Conservation (phyloP, 2,113 vertebrate species). For the Tetrax tetrax region DNA sequence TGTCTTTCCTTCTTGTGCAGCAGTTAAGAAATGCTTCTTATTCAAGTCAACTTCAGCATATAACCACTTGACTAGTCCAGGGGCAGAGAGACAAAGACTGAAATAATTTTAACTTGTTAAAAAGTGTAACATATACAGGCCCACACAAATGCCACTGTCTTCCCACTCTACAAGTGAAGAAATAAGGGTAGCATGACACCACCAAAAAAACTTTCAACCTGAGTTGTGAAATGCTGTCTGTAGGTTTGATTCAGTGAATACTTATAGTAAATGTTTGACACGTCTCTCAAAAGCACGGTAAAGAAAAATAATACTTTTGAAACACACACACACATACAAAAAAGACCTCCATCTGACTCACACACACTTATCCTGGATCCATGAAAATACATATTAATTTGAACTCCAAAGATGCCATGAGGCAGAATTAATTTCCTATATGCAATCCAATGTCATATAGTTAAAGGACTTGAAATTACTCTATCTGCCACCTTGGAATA, state of each 20-base stretch:
- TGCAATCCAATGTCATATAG: not conserved
- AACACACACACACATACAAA: rapidly evolving
- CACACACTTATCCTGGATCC: not conserved
- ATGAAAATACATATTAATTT: not conserved
- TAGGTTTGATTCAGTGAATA: not conserved
- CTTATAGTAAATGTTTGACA: not conserved
- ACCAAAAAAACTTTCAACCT: not conserved
- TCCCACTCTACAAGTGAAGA: not conserved
- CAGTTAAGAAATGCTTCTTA: not conserved
- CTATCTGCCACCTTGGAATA: not conserved
- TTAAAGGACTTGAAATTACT: not conserved
- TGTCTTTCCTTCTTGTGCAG: not conserved
- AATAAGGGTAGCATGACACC: not conserved
- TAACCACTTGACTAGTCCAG: not conserved
- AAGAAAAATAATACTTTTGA: not conserved
- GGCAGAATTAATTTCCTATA: not conserved
- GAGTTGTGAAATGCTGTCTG: not conserved
- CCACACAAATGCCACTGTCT: not conserved
- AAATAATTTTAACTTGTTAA: not conserved
- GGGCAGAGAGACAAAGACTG: not conserved
- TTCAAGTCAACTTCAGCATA: not conserved
- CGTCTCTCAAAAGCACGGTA: not conserved
- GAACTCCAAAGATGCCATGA: not conserved
- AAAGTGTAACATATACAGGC: not conserved
- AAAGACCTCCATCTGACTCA: not conserved